Percentiles rank a stretch among this genome's conserved stretches.
phyloP scores from a whole-genome alignment of 2,888 invertebrate species.

The Cantharis nigra region DNA sequence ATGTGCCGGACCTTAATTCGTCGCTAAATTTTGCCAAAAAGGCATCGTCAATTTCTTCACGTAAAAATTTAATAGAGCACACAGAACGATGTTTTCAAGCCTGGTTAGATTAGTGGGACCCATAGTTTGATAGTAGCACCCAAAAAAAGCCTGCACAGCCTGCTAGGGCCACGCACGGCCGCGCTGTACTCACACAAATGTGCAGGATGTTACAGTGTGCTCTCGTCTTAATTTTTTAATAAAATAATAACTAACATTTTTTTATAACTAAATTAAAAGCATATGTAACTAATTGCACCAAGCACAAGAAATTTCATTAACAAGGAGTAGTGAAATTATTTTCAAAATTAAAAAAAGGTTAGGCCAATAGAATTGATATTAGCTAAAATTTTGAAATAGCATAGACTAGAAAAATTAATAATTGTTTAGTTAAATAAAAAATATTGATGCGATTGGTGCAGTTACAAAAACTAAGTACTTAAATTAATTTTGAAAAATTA shows the following conservation, averaged over 20 bases:
- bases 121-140: conserved; percentile 51
- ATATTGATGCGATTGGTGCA: background rate
- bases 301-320: background rate
- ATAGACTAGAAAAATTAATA: background rate
- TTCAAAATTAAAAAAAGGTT: background rate
- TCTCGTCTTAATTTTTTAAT: conserved; percentile 3
- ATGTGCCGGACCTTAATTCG: background rate
- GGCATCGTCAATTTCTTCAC: background rate
- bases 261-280: background rate
- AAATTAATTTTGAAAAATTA: background rate
- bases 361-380: background rate
- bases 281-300: background rate
- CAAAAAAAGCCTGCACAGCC: conserved; percentile 55
- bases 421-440: background rate
- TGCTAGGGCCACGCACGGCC: conserved; percentile 56
- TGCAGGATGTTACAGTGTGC: conserved; percentile 45
- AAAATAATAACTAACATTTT: conserved; percentile 3
- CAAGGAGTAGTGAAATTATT: background rate
- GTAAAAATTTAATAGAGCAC: conserved; percentile 43
- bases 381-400: background rate
- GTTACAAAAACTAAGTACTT: background rate
- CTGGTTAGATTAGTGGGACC: conserved; percentile 50
- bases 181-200: conserved; percentile 43
- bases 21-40: background rate
- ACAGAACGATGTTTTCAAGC: conserved; percentile 52